Conservation (phyloP, 2,797 vertebrate species). For the Eulemur mongoz region DNA sequence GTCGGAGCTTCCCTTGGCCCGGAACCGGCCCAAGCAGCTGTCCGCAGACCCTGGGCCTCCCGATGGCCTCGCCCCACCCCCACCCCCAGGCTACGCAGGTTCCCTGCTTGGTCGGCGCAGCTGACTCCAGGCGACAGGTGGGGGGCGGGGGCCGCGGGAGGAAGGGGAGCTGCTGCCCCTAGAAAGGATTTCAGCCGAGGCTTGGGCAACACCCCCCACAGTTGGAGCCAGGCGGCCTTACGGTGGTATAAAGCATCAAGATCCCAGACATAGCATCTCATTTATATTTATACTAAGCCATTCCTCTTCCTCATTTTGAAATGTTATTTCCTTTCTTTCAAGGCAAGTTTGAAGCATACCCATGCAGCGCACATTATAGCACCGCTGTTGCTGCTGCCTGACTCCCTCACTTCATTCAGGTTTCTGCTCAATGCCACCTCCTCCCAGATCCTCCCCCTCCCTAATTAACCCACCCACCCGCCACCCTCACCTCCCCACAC, state of each 20-base stretch:
- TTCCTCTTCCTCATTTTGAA: neutral
- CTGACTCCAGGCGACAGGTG: neutral
- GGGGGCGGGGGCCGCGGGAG: neutral
- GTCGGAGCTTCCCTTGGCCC: neutral
- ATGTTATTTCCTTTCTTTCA: neutral
- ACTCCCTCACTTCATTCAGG: neutral
- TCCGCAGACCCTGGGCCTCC: neutral
- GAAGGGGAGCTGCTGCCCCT: neutral
- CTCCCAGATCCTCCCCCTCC: neutral
- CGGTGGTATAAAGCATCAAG: neutral
- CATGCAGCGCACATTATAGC: rapidly evolving
- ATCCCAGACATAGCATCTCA: neutral
- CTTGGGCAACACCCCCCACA: neutral
- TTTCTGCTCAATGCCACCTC: neutral
- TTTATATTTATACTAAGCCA: neutral
- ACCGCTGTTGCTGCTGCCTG: neutral
- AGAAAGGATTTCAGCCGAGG: neutral
- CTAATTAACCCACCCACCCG: neutral
- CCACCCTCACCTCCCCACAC: neutral
- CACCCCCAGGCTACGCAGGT: neutral
- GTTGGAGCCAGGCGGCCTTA: neutral
- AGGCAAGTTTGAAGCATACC: neutral
- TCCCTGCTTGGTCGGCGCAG: neutral
- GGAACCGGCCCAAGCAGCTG: neutral
- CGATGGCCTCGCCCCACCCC: neutral